Conservation (phyloP, 2,888 invertebrate species). For the Eledone cirrhosa region DNA sequence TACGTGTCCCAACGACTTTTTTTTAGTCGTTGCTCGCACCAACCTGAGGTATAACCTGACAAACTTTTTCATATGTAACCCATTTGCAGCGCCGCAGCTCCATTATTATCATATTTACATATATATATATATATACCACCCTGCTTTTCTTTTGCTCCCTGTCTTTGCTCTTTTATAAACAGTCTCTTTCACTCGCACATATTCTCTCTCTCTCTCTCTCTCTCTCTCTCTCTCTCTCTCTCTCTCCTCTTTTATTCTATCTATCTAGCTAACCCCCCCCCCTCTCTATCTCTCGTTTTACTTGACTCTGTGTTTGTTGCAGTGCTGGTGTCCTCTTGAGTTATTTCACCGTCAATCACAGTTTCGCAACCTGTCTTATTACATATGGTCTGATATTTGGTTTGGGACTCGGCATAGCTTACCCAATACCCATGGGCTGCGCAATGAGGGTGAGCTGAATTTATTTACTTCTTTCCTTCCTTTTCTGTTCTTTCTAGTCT, state of each 20-base stretch:
- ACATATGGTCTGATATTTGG: slow-evolving; percentile 58
- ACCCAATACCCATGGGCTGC: slow-evolving; percentile 58
- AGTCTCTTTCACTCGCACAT: neutral
- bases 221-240: neutral
- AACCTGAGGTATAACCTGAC: too few species aligned
- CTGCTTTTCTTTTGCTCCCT: too few species aligned
- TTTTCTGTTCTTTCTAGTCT: neutral
- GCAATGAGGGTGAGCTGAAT: slow-evolving; percentile 60
- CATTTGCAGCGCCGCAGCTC: too few species aligned
- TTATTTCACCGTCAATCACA: slow-evolving; percentile 51
- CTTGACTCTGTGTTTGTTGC: slow-evolving; percentile 32
- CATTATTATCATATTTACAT: too few species aligned
- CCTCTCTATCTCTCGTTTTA: neutral
- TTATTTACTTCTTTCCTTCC: neutral
- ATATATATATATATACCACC: too few species aligned
- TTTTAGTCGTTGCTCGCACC: too few species aligned
- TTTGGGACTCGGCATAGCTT: slow-evolving; percentile 60
- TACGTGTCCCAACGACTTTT: too few species aligned
- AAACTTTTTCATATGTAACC: too few species aligned
- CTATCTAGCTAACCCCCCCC: neutral
- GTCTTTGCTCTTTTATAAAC: too few species aligned
- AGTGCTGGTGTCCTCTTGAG: slow-evolving; percentile 58
- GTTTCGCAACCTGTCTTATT: slow-evolving; percentile 45
- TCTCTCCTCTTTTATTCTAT: neutral
- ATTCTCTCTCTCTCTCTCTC: neutral